Conservation (phyloP, 1,140 invertebrate genomes). For the Physella acuta region DNA sequence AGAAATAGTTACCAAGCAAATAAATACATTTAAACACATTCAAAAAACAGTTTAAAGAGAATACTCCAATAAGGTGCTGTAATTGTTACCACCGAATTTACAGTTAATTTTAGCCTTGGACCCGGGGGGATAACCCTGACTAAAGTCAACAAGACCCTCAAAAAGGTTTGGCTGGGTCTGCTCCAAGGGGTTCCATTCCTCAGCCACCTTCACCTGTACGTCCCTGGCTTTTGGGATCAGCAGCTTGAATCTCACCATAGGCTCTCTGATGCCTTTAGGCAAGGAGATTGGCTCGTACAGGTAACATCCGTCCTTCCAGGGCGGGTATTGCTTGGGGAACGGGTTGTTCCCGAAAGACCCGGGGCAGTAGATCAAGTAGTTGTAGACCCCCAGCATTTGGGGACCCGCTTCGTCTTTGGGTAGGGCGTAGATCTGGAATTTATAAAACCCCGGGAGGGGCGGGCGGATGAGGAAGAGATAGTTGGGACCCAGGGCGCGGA, state of each 20-base stretch:
- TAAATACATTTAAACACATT: no score
- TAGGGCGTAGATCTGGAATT: constrained; percentile 59
- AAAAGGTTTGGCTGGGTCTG: constrained; percentile 43
- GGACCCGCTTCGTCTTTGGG: constrained; percentile 53
- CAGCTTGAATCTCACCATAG: constrained; percentile 42
- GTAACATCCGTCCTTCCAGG: constrained; percentile 59
- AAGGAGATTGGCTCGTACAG: constrained; percentile 50
- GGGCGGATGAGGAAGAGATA: constrained; percentile 50
- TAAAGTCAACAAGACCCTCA: constrained; percentile 48
- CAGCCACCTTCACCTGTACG: constrained; percentile 50
- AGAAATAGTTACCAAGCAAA: neutral
- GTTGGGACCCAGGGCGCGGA: constrained; percentile 37
- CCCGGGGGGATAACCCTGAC: constrained; percentile 36
- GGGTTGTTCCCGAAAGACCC: constrained; percentile 26
- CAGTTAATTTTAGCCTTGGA: constrained; percentile 52
- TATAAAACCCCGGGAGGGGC: constrained; percentile 53
- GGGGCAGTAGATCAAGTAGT: constrained; percentile 55
- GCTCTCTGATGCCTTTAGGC: constrained; percentile 37
- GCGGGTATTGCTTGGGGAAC: constrained; percentile 58
- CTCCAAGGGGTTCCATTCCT: constrained; percentile 57
- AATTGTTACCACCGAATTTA: constrained; percentile 46
- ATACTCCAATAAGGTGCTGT: constrained; percentile 50
- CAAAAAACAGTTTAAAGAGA: constrained; percentile 46
- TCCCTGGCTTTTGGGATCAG: constrained; percentile 46
- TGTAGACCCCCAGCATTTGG: constrained; percentile 57